Evolutionary conservation across 2,888 invertebrate genomes (phyloP), one percentile per base, ranked within the genome.

Genomic region (Leptarthrus brevirostris): DNA sequence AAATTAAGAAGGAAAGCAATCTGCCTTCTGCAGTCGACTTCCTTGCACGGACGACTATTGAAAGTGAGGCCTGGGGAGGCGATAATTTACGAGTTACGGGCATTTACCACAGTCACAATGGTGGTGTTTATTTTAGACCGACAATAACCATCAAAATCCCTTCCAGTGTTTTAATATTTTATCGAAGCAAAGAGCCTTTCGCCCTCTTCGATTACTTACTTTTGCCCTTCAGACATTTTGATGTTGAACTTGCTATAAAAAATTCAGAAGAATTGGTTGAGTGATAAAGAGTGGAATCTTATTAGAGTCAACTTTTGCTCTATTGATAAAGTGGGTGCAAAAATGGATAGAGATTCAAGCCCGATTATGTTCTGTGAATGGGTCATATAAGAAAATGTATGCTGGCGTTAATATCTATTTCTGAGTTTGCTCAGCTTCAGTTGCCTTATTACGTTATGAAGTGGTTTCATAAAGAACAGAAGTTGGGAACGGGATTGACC

Each of bases 151-250:
- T 58, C 58, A 18, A 58, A 58, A 58, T 58, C 58, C 58, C 58
- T 36, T 36, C 18, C 18, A 58, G 36, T 34, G 58, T 58, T 58
- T 64, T 64, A 69, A 69, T 69, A 69, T 69, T 69, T 69, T 69
- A 69, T 69, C 34, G 52, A 52, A 69, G 18, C 16, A 34, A 18
- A 69, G 34, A 36, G 30, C 52, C 69, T 49, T 52, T 36, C 69
- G 34, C 69, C 69, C 52, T 52, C 49, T 69, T 69, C 69, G 69
- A 69, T 69, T 69, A 69, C 69, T 69, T 16, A 20, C 47, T 47
- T 8, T 69, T 69, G 20, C 69, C 49, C 69, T 52, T 30, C 49
- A 69, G 52, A 49, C 34, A 47, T 69, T 49, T 66, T 66, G 47
- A 49, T 49, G 49, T 66, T 66, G 66, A 18, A 36, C 36, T 61